Evolutionary conservation across 2,888 invertebrate genomes (phyloP), one percentile per base, ranked within the genome.

Genomic region (Cyaniris semiargus): DNA sequence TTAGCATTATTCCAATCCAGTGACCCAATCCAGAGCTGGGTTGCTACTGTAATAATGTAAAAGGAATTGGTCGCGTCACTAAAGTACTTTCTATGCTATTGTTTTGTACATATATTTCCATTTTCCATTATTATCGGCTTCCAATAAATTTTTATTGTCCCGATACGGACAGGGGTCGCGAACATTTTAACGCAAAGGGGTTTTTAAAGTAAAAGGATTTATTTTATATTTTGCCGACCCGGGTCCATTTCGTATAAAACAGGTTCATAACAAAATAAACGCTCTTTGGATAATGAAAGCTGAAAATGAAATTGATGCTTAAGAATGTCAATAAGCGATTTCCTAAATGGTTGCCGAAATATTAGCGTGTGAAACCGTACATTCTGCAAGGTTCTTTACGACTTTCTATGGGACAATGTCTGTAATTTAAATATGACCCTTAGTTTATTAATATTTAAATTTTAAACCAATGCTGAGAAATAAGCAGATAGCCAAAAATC

Each of bases 41-140:
- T 27, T 27, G 27, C 27, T 27, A 27, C 27, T 27, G 27, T 1
- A 27, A n/a, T n/a, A n/a, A n/a, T n/a, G n/a, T n/a, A n/a, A n/a
- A n/a, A n/a, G n/a, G n/a, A n/a, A n/a, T n/a, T n/a, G n/a, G 27
- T 27, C 27, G 27, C 27, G 27, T 3, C 44, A 3, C 10, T 13
- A 44, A 58, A 21, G 21, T 58, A 58, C 7, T 58, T 58, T 21
- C 8, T 18, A 31, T 31, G 3, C 15, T 21, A 23, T 13, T 15
- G 27, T 27, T 15, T 27, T 15, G 15, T 66, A 27, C 27, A 66
- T 66, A 27, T 27, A 66, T 66, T 66, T 66, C 27, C 15, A 66
- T 66, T 66, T 66, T 66, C 66, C 15, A 31, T 66, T 66, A 66
- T 66, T 66, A 66, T 66, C 27, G 66, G 27, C 13, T 66, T 5